Evolutionary conservation across 2,113 vertebrate species (phyloP).

Genomic region (Pelvicachromis taeniatus): DNA sequence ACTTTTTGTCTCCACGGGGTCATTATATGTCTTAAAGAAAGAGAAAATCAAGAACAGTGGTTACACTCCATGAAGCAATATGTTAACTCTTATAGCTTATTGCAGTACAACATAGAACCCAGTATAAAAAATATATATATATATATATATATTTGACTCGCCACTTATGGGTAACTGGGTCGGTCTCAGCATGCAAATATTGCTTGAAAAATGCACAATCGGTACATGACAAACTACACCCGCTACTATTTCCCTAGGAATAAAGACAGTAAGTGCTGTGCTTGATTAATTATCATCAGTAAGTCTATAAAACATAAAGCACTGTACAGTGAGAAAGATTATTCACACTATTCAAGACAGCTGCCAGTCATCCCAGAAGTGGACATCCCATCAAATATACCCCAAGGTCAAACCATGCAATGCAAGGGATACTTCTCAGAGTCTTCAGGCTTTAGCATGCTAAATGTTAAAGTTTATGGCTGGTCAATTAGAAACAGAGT

Average conservation of each 20-base stretch:
- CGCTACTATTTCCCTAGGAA: background rate
- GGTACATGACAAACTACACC: background rate
- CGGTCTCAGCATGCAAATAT: background rate
- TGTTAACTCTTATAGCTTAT: background rate
- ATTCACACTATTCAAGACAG: background rate
- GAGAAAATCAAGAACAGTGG: background rate
- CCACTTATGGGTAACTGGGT: background rate
- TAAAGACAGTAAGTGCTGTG: background rate
- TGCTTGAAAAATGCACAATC: background rate
- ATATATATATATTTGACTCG: rapidly evolving
- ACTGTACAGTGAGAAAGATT: background rate
- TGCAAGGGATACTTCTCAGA: background rate
- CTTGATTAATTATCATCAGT: background rate
- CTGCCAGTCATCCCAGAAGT: background rate
- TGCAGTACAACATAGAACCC: background rate
- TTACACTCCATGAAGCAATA: background rate
- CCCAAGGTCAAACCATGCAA: background rate
- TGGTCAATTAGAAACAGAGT: background rate
- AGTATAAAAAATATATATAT: background rate
- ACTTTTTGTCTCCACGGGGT: slow-evolving; percentile 86
- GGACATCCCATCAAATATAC: background rate
- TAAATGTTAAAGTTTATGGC: background rate
- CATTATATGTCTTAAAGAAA: slow-evolving; percentile 83
- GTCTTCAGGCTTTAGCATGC: background rate
- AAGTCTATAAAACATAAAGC: background rate